Conservation (phyloP, 2,888 invertebrate species). For the Lycocerus yunnanus region DNA sequence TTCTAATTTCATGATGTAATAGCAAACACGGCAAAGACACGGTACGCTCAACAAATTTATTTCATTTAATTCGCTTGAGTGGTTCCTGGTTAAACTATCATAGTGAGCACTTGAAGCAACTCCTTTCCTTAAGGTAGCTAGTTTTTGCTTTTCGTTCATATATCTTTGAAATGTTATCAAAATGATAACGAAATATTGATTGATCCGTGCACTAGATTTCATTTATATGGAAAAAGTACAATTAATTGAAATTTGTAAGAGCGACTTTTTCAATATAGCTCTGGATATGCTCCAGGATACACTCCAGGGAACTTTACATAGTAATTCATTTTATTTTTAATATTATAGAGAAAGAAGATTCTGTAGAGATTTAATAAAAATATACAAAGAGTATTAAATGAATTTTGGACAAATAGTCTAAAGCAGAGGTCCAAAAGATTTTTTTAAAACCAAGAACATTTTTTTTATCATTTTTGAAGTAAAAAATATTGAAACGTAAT, state of each 20-base stretch:
- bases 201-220: not conserved
- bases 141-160: no score
- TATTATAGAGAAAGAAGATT: not conserved
- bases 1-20: no score
- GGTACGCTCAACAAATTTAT: no score
- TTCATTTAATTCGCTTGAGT: no score
- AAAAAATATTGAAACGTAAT: not conserved
- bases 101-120: no score
- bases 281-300: not conserved
- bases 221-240: not conserved
- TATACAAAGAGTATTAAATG: not conserved
- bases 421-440: not conserved
- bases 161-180: no score
- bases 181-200: no score
- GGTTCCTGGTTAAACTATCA: no score
- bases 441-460: not conserved
- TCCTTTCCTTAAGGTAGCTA: no score
- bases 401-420: not conserved
- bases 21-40: no score
- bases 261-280: not conserved
- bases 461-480: not conserved
- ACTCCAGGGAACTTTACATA: not conserved
- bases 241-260: not conserved
- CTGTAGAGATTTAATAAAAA: not conserved
- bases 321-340: not conserved